Base-by-base conservation (phyloP, 64 coral and sea anemone genomes). In the Pocillopora damicornis region DNA sequence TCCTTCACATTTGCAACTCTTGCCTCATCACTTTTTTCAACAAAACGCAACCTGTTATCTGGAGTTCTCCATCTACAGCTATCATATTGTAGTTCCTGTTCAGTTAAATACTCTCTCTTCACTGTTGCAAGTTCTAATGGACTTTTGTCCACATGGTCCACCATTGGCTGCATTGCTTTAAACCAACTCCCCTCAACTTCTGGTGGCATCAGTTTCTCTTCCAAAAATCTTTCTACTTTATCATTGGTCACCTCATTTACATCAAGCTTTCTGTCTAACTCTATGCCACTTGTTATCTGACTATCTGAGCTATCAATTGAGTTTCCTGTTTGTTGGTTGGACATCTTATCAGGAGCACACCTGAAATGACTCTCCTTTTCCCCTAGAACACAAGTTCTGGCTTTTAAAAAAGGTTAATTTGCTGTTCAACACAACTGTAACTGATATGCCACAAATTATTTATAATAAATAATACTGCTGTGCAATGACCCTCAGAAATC, bases 351-450 rank as follows among this genome's bases (percentile, higher is more conserved):
- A 51, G 7, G 42, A 51, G 42, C 7, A 7, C 7, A 2, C 42
- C 65, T 73, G 9, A 11, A 16, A 58, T n/a, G 9, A 9, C 38
- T 22, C 6, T 6, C 25, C 18, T 72, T 85, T 3, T 58, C 64
- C 81, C 81, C 81, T 85, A 65, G 4, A 73, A 85, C 37, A 85
- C 42, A 51, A 51, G 42, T 51, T 51, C 42, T 51, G 2, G 42
- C 42, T 51, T 51, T 51, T 51, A 51, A 51, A 51, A 51, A 51
- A 51, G 42, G 7, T 51, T 51, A 51, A 51, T 51, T 51, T 51
- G 0, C 2, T 4, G 42, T 51, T 51, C 42, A 51, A 51, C 7
- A 4, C 2, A 51, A 51, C 42, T 51, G 42, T 51, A 51, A 51
- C 7, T 51, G 42, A 51, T 51, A 51, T 51, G 42, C 42, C 30